phyloP scores from a whole-genome alignment of 2,113 vertebrate genomes.

The Zosterops hypoxanthus region DNA sequence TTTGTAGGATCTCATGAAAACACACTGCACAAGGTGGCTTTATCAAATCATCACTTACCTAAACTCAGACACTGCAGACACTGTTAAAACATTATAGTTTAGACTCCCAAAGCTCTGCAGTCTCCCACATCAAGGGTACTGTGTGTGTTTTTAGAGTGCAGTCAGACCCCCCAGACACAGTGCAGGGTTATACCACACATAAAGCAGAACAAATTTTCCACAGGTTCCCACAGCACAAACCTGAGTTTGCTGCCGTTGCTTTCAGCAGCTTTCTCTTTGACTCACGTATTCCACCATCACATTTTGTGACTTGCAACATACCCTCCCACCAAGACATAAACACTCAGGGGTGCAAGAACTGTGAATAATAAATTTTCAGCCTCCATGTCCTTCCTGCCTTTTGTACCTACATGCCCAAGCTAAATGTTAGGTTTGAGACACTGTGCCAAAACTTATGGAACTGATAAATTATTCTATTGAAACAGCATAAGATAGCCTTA shows the following conservation, averaged over 20 bases:
- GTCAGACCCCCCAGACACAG: neutral
- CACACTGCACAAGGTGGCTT: neutral
- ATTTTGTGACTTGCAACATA: neutral
- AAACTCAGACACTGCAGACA: neutral
- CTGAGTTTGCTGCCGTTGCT: fast-evolving
- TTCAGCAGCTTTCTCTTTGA: neutral
- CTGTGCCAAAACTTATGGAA: neutral
- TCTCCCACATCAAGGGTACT: fast-evolving
- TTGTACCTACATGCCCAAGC: neutral
- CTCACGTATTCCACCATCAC: fast-evolving
- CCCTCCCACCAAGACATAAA: neutral
- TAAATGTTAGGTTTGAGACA: neutral
- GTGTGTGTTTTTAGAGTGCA: neutral
- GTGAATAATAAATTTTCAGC: neutral
- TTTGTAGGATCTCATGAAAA: neutral
- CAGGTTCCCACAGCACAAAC: neutral
- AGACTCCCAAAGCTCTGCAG: neutral
- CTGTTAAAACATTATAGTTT: neutral
- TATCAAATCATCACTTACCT: neutral
- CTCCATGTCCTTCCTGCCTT: neutral
- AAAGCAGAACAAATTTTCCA: neutral
- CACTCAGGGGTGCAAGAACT: neutral
- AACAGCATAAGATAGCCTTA: neutral
- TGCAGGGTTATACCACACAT: fast-evolving
- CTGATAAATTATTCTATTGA: neutral